These are phyloP conservation scores for Hydrozoanthus tunicans DNA, from an alignment of 64 coral and sea anemone species.

Conservation along the genomic window DNA sequence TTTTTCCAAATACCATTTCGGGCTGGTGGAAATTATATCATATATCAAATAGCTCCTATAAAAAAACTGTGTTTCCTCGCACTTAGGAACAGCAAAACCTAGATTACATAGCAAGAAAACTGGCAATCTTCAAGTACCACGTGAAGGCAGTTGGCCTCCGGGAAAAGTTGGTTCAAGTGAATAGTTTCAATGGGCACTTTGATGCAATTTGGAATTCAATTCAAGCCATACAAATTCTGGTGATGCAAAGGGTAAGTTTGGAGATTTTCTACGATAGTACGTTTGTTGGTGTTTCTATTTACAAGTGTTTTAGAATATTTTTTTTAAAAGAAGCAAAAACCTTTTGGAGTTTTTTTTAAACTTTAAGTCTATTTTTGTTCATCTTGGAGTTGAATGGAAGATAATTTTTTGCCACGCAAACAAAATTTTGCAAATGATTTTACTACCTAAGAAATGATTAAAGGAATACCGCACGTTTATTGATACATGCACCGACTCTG, in stretches of 20 bases:
- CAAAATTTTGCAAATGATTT: too few species aligned
- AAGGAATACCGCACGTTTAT: too few species aligned
- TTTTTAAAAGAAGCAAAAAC: too few species aligned
- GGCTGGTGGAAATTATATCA: background rate
- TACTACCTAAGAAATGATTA: too few species aligned
- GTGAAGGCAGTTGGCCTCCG: background rate
- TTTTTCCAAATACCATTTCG: background rate
- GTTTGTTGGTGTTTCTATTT: background rate
- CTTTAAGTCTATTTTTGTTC: too few species aligned
- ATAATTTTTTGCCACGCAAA: too few species aligned
- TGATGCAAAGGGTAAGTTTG: conserved; percentile 8
- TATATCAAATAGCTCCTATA: background rate
- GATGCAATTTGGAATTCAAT: background rate
- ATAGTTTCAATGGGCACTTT: background rate
- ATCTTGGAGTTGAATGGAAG: too few species aligned
- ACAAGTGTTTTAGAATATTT: background rate
- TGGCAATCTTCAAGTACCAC: conserved; percentile 41
- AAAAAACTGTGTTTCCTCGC: background rate
- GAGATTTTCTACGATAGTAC: background rate
- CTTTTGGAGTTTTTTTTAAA: too few species aligned
- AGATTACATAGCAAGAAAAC: background rate
- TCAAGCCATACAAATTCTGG: background rate
- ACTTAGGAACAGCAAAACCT: conserved; percentile 45
- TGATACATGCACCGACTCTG: too few species aligned
- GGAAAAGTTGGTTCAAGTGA: background rate